Evolutionary conservation across 2,797 vertebrate genomes (phyloP).

Genomic region (Australoheros facetus): DNA sequence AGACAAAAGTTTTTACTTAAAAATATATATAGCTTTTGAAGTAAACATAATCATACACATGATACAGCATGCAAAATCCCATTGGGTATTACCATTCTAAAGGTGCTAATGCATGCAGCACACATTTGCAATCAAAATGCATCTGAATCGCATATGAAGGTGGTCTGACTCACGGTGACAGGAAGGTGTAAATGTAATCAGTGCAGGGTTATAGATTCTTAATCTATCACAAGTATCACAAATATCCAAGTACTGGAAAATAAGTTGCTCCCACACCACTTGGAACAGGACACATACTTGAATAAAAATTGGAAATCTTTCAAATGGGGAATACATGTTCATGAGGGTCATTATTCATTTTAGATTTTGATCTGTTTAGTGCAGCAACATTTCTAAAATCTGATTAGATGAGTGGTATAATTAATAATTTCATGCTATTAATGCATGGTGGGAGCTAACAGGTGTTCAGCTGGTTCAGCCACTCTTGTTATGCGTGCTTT

Average conservation of each 20-base stretch:
- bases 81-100: not conserved
- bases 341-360: not conserved
- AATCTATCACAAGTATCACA: not conserved
- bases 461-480: not conserved
- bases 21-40: not conserved
- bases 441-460: not conserved
- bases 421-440: not conserved
- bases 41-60: not conserved
- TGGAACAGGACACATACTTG: not conserved
- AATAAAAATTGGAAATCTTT: not conserved
- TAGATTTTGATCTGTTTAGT: not conserved
- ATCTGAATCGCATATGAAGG: conserved; percentile 9
- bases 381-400: not conserved
- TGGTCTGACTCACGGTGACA: not conserved
- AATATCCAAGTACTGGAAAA: not conserved
- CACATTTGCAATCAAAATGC: conserved; percentile 8
- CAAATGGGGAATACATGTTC: not conserved
- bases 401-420: not conserved
- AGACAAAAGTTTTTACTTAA: not conserved
- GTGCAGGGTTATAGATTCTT: not conserved
- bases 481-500: not conserved
- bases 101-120: conserved; percentile 4
- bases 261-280: not conserved
- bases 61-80: not conserved
- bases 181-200: not conserved